Conservation (phyloP, 2,113 vertebrate species). For the Probosciger aterrimus region DNA sequence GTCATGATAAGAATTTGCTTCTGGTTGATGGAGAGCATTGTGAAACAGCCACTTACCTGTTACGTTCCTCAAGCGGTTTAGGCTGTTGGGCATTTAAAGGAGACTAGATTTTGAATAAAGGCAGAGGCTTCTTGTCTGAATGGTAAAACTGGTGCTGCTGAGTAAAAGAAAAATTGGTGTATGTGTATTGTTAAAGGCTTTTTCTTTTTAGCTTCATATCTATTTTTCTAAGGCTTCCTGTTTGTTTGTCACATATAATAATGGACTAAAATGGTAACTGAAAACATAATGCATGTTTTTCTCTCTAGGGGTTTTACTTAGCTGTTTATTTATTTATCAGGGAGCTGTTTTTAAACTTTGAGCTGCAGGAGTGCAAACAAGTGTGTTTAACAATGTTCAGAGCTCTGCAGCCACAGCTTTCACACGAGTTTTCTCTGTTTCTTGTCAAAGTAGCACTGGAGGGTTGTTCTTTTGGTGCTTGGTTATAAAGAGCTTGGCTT, state of each 20-base stretch:
- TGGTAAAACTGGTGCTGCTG: not conserved
- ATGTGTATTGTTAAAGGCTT: not conserved
- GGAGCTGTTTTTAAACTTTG: not conserved
- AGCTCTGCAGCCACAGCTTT: not conserved
- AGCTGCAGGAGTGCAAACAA: not conserved
- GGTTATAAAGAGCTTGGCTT: not conserved
- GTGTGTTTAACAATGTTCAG: not conserved
- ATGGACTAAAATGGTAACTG: not conserved
- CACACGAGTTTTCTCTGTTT: not conserved
- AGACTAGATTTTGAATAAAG: not conserved
- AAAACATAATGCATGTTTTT: not conserved
- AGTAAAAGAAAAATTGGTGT: not conserved
- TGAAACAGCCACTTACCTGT: not conserved
- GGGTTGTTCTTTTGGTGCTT: not conserved
- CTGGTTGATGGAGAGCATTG: not conserved
- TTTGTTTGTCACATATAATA: not conserved
- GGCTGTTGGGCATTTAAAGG: not conserved
- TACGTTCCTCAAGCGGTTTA: not conserved
- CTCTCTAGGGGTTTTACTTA: not conserved
- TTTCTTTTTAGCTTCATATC: not conserved
- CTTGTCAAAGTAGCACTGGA: not conserved
- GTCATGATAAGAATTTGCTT: not conserved
- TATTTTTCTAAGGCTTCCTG: not conserved
- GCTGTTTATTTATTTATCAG: not conserved
- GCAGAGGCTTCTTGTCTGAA: not conserved